Evolutionary conservation across 2,113 vertebrate genomes (phyloP).

Genomic region (Hippocampus barbouri): DNA sequence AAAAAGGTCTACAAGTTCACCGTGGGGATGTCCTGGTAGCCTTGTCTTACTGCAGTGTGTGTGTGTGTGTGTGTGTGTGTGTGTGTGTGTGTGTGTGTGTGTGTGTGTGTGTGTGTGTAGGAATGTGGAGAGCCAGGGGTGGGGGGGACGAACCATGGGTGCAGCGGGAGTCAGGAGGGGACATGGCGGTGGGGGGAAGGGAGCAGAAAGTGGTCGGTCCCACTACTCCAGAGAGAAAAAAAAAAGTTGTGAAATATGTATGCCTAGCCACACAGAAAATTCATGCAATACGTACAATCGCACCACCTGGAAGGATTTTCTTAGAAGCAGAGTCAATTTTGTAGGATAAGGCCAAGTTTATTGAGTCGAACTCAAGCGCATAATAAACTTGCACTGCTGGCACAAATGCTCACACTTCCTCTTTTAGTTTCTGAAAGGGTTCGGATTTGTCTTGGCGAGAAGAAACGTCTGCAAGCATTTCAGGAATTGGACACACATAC

Average conservation of each 20-base stretch:
- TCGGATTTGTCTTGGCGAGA: slow-evolving; percentile 28
- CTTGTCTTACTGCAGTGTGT: slow-evolving; percentile 42
- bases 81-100: too few species aligned
- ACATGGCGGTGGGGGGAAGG: slow-evolving; percentile 46
- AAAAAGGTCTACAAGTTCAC: slow-evolving; percentile 3
- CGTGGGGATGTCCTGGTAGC: slow-evolving; percentile 54
- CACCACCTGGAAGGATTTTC: too few species aligned
- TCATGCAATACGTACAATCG: too few species aligned
- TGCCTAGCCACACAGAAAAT: neutral
- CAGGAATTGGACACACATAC: slow-evolving; percentile 55
- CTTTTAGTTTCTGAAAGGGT: slow-evolving; percentile 49
- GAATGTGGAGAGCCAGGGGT: slow-evolving; percentile 60
- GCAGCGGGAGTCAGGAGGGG: slow-evolving; percentile 55
- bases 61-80: slow-evolving; percentile 39
- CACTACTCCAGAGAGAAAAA: neutral
- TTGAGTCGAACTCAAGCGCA: slow-evolving; percentile 4
- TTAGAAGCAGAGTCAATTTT: neutral
- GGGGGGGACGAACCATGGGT: slow-evolving; percentile 40
- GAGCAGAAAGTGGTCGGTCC: slow-evolving; percentile 48
- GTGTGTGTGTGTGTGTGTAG: slow-evolving; percentile 40
- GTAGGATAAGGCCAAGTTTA: neutral
- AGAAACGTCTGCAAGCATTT: slow-evolving; percentile 66
- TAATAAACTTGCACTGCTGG: slow-evolving; percentile 45
- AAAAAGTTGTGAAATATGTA: slow-evolving; percentile 16
- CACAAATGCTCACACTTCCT: slow-evolving; percentile 41